Percentiles rank a stretch among this genome's conserved stretches.
These are phyloP conservation scores for Phocides pigmalion DNA, from an alignment of 1,140 invertebrate genomes.

Conservation along the genomic window DNA sequence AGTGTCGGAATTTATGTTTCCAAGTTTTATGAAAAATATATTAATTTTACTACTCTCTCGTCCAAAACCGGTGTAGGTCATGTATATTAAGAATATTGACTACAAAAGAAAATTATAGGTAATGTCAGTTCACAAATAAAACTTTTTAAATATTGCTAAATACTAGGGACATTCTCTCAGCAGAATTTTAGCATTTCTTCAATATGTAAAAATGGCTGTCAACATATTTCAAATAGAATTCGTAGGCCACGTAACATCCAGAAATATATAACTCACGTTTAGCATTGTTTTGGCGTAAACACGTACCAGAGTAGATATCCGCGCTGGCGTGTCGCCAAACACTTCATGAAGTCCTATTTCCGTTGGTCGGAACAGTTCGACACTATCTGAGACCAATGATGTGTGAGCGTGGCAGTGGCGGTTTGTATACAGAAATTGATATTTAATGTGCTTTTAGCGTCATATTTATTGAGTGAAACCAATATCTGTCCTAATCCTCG, in stretches of 20 bases:
- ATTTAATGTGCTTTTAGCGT: neutral
- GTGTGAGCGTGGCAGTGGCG: conserved; percentile 1
- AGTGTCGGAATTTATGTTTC: too few relatives aligned
- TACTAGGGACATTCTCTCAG: too few relatives aligned
- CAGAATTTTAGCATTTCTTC: too few relatives aligned
- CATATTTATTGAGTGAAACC: neutral
- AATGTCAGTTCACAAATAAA: too few relatives aligned
- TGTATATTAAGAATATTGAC: too few relatives aligned
- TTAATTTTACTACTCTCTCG: too few relatives aligned
- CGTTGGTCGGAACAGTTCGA: conserved; percentile 43
- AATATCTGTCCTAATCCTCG: too few relatives aligned
- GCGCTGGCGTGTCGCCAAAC: conserved; percentile 43
- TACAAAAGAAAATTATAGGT: too few relatives aligned
- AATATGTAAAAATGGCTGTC: neutral
- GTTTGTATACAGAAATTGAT: neutral
- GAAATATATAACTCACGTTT: conserved; percentile 33
- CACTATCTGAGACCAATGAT: conserved; percentile 32
- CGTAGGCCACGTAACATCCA: conserved; percentile 14
- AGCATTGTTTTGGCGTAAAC: conserved; percentile 32
- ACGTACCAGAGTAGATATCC: conserved; percentile 25
- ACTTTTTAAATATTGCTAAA: too few relatives aligned
- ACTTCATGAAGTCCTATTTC: conserved; percentile 50
- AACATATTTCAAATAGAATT: neutral
- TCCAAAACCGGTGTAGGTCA: too few relatives aligned
- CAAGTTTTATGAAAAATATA: too few relatives aligned